These are phyloP conservation scores for Zalophus californianus DNA, from an alignment of 2,797 vertebrate species.

Conservation along the genomic window DNA sequence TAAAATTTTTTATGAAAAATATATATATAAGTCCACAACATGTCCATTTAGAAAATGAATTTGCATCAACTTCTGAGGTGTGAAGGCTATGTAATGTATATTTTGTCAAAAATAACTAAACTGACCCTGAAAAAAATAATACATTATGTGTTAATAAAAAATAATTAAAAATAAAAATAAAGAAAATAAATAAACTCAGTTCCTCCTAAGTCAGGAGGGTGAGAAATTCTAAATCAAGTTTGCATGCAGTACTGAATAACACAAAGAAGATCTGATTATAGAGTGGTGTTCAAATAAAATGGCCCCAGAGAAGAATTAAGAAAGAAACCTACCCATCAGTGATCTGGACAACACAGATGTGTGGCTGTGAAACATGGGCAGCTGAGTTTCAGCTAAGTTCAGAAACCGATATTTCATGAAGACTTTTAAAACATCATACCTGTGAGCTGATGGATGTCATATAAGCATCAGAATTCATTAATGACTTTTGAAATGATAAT, in stretches of 20 bases:
- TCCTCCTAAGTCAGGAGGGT: constrained; percentile 21
- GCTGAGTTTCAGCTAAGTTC: background rate
- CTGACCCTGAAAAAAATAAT: background rate
- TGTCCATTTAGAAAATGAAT: constrained; percentile 8
- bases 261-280: background rate
- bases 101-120: constrained; percentile 38
- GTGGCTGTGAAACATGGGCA: background rate
- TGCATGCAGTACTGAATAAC: background rate
- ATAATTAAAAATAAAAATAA: background rate
- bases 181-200: background rate
- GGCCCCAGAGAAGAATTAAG: background rate
- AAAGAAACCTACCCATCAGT: background rate
- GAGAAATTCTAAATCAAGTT: constrained; percentile 27
- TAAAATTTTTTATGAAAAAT: constrained; percentile 55
- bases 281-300: background rate
- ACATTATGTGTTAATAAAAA: background rate
- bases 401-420: constrained; percentile 37
- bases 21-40: background rate
- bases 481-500: constrained; percentile 38
- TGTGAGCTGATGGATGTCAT: constrained; percentile 15
- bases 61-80: background rate
- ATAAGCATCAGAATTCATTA: background rate
- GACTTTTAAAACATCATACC: constrained; percentile 4
- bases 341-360: background rate
- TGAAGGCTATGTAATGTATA: background rate